Base-by-base conservation (phyloP, 2,888 invertebrate species). In the Drosophila conformis region DNA sequence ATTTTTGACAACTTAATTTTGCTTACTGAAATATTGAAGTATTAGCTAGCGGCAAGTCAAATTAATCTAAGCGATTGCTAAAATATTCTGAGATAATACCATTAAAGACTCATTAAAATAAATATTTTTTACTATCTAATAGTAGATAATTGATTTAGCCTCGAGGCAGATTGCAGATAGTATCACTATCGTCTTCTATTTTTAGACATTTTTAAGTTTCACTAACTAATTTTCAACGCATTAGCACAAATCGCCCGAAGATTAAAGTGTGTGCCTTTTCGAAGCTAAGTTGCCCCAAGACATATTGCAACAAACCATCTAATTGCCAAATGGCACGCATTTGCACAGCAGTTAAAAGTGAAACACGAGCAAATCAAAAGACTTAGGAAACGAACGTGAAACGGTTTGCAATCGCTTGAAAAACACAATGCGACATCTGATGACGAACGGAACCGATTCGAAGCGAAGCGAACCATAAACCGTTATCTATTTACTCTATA, bases 331-430 rank as follows among this genome's bases (percentile, higher is more conserved):
- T 76, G 81, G 88, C 83, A 81, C 81, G 88, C 78, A 76, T 62
- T 51, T 25, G 52, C 10, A 31, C 48, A 48, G 38, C 49, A 38
- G 58, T 84, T 76, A 80, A 83, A 79, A 87, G 85, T 79, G 65
- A 71, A 76, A 60, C 60, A 42, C 56, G 62, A 36, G 56, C 59
- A 79, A 75, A 78, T 76, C 78, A 73, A 88, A 87, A 84, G 84
- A 87, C 89, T 87, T 82, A 70, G 80, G 63, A 80, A 87, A 83
- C 76, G 80, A 86, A 89, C 86, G 87, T 74, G 82, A 82, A 79
- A 72, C 68, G 60, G 36, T 46, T 51, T 48, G 38, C 36, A 40
- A 49, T 10, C 21, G 15, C 46, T 40, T 38, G 42, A 53, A 53
- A 63, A 56, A 36, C 27, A 64, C 61, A 51, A 72, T 66, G 64